phyloP scores from a whole-genome alignment of 1,140 invertebrate species.

The Leptinotarsa texana region DNA sequence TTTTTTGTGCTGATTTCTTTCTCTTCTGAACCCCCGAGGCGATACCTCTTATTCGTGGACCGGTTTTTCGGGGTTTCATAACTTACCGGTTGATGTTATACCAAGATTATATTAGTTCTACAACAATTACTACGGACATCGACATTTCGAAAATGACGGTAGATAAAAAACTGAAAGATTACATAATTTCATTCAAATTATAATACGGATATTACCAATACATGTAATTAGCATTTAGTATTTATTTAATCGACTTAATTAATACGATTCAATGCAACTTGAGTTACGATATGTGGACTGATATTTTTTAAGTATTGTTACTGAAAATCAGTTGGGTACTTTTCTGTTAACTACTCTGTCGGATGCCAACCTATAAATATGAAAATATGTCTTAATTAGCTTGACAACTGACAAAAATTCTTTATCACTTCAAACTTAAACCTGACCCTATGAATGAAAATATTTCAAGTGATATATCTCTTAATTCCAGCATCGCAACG shows the following conservation, averaged over 20 bases:
- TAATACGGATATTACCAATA: background rate
- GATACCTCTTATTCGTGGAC: background rate
- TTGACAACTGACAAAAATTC: too few species aligned
- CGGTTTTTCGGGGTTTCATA: constrained; percentile 18
- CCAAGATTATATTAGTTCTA: background rate
- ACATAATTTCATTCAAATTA: background rate
- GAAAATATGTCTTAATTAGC: too few species aligned
- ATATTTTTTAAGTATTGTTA: too few species aligned
- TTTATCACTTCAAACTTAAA: too few species aligned
- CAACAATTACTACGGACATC: background rate
- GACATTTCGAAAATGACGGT: background rate
- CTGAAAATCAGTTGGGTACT: too few species aligned
- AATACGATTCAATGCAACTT: too few species aligned
- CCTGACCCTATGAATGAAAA: too few species aligned
- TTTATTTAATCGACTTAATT: background rate
- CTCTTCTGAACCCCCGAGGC: background rate
- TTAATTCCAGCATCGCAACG: too few species aligned
- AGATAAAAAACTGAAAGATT: background rate
- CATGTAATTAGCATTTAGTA: background rate
- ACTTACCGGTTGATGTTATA: constrained; percentile 12
- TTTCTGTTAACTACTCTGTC: too few species aligned
- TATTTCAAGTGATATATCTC: too few species aligned
- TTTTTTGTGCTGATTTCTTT: constrained; percentile 17
- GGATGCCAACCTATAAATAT: too few species aligned
- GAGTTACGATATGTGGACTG: too few species aligned